These are phyloP conservation scores for Leptestheria dahalacensis DNA, from an alignment of 1,140 invertebrate genomes.

Conservation along the genomic window DNA sequence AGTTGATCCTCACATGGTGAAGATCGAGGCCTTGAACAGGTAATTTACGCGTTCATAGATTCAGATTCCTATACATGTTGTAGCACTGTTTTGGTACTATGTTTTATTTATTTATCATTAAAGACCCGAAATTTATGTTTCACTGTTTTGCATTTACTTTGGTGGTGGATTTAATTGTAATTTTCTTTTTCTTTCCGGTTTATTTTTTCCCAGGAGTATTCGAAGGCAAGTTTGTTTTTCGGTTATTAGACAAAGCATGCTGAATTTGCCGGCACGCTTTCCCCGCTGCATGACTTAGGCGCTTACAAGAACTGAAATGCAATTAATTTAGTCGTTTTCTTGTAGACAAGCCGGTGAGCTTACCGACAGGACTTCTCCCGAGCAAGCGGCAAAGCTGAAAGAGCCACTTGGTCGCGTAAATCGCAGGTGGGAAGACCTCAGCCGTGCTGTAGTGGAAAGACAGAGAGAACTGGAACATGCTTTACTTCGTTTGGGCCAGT, in stretches of 20 bases:
- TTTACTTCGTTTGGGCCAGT: conserved; percentile 82
- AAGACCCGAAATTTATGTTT: not conserved
- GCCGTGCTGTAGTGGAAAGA: conserved; percentile 74
- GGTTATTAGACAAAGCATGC: no score
- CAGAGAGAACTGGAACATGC: conserved; percentile 86
- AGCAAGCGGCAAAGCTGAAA: conserved; percentile 80
- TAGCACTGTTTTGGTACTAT: not conserved
- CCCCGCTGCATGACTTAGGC: not conserved
- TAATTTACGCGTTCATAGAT: no score
- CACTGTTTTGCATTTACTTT: not conserved
- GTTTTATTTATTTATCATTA: not conserved
- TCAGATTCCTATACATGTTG: no score
- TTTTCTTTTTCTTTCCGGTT: no score
- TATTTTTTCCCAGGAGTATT: no score
- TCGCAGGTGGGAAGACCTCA: conserved; percentile 74
- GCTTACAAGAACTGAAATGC: not conserved
- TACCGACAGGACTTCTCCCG: conserved; percentile 77
- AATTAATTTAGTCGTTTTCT: conserved; percentile 14
- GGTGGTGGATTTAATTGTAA: no score
- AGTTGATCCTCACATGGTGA: conserved; percentile 94
- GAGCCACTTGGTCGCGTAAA: conserved; percentile 82
- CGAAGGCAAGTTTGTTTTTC: no score
- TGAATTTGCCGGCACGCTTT: no score
- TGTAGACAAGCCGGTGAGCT: conserved; percentile 80
- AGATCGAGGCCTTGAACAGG: conserved; percentile 92